A percentile compares a stretch with the other conserved stretches of the same genome.
phyloP scores from a whole-genome alignment of 2,797 vertebrate species.

The Limosa lapponica region DNA sequence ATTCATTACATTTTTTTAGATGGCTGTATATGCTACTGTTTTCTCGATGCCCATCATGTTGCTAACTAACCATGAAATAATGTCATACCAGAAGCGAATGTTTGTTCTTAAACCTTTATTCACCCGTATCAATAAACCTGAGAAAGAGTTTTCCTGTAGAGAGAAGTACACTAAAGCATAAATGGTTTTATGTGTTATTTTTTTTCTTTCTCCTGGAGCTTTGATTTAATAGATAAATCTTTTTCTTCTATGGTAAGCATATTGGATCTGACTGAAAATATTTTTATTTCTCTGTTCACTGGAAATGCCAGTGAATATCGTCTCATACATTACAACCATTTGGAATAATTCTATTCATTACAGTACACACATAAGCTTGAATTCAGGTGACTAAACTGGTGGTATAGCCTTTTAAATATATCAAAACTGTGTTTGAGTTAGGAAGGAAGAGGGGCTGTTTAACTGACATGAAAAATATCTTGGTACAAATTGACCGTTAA shows the following conservation, averaged over 20 bases:
- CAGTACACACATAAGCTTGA: neutral
- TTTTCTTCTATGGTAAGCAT: neutral
- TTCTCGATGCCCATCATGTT: neutral
- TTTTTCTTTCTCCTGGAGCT: neutral
- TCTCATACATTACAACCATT: neutral
- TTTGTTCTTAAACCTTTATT: constrained; percentile 9
- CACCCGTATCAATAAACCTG: neutral
- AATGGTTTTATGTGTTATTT: neutral
- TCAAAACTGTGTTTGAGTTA: neutral
- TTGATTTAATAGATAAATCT: constrained; percentile 9
- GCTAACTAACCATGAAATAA: constrained; percentile 34
- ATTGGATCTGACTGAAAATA: neutral
- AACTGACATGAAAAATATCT: neutral
- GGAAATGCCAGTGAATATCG: neutral
- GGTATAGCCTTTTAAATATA: neutral
- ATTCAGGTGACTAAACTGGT: neutral
- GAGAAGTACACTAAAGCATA: neutral
- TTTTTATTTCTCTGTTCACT: neutral
- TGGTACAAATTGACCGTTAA: neutral
- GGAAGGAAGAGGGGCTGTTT: neutral
- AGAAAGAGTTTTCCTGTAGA: neutral
- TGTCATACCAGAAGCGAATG: neutral
- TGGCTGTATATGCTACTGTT: neutral
- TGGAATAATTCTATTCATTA: constrained; percentile 1
- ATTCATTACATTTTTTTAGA: neutral